Evolutionary conservation across 2,888 invertebrate genomes (phyloP), one percentile per base, ranked within the genome.

Genomic region (Acheta domesticus): DNA sequence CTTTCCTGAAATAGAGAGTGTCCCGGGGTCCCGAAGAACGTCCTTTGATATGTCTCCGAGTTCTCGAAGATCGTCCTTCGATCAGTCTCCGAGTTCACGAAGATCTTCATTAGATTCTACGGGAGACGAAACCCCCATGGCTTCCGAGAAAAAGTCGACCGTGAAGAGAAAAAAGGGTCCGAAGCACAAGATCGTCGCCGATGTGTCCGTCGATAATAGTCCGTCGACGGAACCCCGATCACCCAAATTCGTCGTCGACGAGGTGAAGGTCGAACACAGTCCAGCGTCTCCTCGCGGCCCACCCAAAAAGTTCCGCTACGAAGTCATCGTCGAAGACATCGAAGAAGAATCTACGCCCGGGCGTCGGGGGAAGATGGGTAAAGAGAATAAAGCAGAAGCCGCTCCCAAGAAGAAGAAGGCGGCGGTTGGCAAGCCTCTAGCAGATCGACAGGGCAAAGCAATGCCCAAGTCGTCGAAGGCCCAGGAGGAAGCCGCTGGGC

Each of bases 311-410:
- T 75, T 79, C 49, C 79, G 77, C n/a, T 81, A 80, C 62, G 79
- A 78, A 20, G 78, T 81, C 23, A 78, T 78, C 36, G 80, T 81
- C 12, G 81, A 81, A 76, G 80, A 83, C 83, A 89, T 88, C 83
- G 86, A 88, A 20, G 84, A 84, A 78, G 86, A 80, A 11, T 12
- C 76, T 21, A 75, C 49, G 79, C 73, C 21, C 74, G 36, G 36
- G 36, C 36, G 36, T 0, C 36, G 36, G 36, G 36, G 36, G 36
- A 36, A 8, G 36, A 5, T 0, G 8, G 79, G 76, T 11, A 62
- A 12, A 62, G n/a, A 62, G 62, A 62, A 62, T 4, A 62, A 62
- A 62, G n/a, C 14, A 62, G 62, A 19, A 12, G 14, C 62, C 0
- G 62, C 1, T 62, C 11, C 62, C 8, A 36, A 36, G 5, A 36